Evolutionary conservation across 2,888 invertebrate genomes (phyloP).

Genomic region (Seira musarum): DNA sequence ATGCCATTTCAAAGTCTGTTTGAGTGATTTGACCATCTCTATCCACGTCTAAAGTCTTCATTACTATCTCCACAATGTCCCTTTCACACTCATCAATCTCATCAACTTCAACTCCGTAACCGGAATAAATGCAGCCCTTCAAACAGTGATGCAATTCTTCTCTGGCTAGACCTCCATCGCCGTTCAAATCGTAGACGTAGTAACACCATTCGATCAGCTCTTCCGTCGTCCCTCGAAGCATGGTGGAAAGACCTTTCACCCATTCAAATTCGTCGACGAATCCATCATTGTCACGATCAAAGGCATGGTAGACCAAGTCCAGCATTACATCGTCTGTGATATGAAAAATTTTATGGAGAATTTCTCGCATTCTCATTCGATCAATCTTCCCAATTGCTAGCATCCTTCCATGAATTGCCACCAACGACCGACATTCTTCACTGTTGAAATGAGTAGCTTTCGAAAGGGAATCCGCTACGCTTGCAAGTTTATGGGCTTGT

Average conservation of each 20-base stretch:
- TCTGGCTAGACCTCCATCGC: slow-evolving; percentile 42
- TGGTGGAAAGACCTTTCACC: slow-evolving; percentile 35
- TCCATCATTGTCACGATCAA: slow-evolving; percentile 41
- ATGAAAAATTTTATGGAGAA: slow-evolving; percentile 38
- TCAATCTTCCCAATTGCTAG: slow-evolving; percentile 24
- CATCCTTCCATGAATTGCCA: slow-evolving; percentile 26
- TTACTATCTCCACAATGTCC: slow-evolving; percentile 31
- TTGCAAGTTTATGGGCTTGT: too few relatives aligned
- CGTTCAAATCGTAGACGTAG: slow-evolving; percentile 47
- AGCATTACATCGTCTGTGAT: slow-evolving; percentile 52
- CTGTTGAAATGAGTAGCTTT: too few relatives aligned
- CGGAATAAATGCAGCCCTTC: slow-evolving; percentile 45
- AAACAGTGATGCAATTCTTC: slow-evolving; percentile 44
- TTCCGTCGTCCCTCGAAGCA: slow-evolving; percentile 38
- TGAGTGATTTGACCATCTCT: slow-evolving; percentile 47
- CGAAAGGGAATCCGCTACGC: too few relatives aligned
- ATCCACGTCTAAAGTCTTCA: not conserved
- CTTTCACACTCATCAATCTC: slow-evolving; percentile 36
- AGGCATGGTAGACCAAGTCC: slow-evolving; percentile 44
- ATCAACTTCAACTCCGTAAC: slow-evolving; percentile 35
- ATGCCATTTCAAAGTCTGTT: slow-evolving; percentile 34
- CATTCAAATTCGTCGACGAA: slow-evolving; percentile 38
- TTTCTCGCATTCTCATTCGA: slow-evolving; percentile 38
- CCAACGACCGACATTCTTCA: slow-evolving; percentile 34
- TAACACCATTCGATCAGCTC: slow-evolving; percentile 48